These are phyloP conservation scores for Aix galericulata DNA, from an alignment of 2,113 vertebrate genomes.

Conservation along the genomic window DNA sequence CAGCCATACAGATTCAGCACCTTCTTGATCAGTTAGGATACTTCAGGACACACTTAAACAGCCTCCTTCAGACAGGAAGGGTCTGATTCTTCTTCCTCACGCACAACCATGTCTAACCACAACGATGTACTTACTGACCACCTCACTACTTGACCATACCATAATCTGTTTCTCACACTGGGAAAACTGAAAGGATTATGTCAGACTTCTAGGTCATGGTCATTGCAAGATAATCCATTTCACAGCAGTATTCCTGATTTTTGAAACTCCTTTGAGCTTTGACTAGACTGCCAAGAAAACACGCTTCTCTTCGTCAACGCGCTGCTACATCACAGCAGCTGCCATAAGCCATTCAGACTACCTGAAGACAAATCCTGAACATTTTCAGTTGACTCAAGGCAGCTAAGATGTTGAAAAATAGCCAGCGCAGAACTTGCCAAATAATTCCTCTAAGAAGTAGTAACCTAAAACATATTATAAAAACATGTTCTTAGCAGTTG, in stretches of 20 bases:
- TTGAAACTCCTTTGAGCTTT: background rate
- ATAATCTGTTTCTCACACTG: background rate
- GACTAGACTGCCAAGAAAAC: background rate
- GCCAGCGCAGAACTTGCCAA: background rate
- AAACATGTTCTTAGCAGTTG: background rate
- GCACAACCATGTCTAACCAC: background rate
- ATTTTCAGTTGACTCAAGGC: background rate
- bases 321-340: background rate
- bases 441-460: background rate
- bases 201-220: background rate
- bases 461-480: background rate
- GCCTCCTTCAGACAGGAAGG: background rate
- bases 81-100: fast-evolving
- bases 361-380: background rate
- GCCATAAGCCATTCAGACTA: background rate
- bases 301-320: background rate
- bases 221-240: background rate
- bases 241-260: background rate
- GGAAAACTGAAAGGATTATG: too few relatives aligned
- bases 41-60: background rate
- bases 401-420: background rate
- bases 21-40: too few relatives aligned
- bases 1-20: fast-evolving
- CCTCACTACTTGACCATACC: fast-evolving
- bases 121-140: background rate